Evolutionary conservation across 2,113 vertebrate genomes (phyloP), one percentile per base, ranked within the genome.

Genomic region (Phodopus roborovskii): DNA sequence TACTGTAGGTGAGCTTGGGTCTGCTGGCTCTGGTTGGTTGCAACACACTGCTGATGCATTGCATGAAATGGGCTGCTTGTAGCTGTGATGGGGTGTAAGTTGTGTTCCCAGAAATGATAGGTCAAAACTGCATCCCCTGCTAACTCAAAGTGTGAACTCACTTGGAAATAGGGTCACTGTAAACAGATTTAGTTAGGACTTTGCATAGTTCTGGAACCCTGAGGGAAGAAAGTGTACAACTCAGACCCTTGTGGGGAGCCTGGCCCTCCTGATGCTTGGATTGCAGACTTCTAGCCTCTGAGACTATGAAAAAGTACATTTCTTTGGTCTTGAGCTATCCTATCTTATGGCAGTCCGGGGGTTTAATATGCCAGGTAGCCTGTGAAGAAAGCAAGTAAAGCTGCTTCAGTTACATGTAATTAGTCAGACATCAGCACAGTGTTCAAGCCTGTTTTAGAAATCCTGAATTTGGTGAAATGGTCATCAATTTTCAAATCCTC

Each of bases 401-500:
- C 58, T 0, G 0, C 24, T 24, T 50, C 81, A 79, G 26, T 84
- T 30, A 45, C 66, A 20, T 13, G 36, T 81, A 71, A 83, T 83
- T 71, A 77, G 75, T 94, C 77, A 64, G 39, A 20, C 53, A 74
- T 74, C 73, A 71, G 50, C 85, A 24, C 71, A 74, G 92, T 68
- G 39, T 73, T 73, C 58, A 89, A 92, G 79, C 28, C 78, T 58
- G 17, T 45, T 45, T 45, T 45, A 22, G n/a, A 39, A 60, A 60
- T 36, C 50, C 89, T 77, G 28, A 87, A 75, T 64, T 42, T 92
- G 79, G 92, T 81, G 75, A 92, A 96, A 48, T 53, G 33, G 66
- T 91, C 68, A 53, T 78, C 73, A 94, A 39, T 89, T 73, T 95
- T 73, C 86, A 91, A 94, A 90, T 74, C 30, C n/a, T 92, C 56